These are phyloP conservation scores for Lithophane socia DNA, from an alignment of 2,888 invertebrate genomes.

Conservation along the genomic window DNA sequence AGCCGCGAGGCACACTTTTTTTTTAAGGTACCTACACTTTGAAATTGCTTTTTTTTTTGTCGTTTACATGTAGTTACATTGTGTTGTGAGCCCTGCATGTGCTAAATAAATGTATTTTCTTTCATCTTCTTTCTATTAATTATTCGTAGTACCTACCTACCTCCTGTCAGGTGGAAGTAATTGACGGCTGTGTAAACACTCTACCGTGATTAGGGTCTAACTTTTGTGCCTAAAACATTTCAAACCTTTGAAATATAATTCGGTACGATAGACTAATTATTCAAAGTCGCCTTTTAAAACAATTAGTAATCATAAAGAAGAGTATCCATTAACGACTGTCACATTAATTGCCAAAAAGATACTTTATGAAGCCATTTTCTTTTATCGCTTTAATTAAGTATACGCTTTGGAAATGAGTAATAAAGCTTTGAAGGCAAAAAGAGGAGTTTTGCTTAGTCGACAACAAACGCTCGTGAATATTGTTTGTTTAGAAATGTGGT, in stretches of 20 bases:
- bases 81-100: too few species aligned
- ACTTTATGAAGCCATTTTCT: conserved; percentile 30
- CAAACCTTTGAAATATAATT: conserved; percentile 35
- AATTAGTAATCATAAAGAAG: conserved; percentile 13
- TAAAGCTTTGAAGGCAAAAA: conserved; percentile 13
- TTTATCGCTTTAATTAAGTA: conserved; percentile 25
- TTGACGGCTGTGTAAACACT: conserved; percentile 16
- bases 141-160: not conserved
- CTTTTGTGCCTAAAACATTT: conserved; percentile 15
- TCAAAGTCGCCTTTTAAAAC: conserved; percentile 10
- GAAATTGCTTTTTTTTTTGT: too few species aligned
- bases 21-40: too few species aligned
- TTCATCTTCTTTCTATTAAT: too few species aligned
- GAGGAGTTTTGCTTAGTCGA: not conserved
- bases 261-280: conserved; percentile 10
- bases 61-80: too few species aligned
- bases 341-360: conserved; percentile 25
- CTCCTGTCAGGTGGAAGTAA: conserved; percentile 12
- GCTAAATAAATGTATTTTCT: too few species aligned
- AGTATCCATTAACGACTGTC: conserved; percentile 28
- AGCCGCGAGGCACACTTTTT: too few species aligned
- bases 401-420: conserved; percentile 10
- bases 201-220: conserved; percentile 18
- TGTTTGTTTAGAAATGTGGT: conserved; percentile 22
- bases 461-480: not conserved